Percentiles rank a stretch among this genome's conserved stretches.
Evolutionary conservation across 2,113 vertebrate species (phyloP).

Genomic region (Calidris pugnax): DNA sequence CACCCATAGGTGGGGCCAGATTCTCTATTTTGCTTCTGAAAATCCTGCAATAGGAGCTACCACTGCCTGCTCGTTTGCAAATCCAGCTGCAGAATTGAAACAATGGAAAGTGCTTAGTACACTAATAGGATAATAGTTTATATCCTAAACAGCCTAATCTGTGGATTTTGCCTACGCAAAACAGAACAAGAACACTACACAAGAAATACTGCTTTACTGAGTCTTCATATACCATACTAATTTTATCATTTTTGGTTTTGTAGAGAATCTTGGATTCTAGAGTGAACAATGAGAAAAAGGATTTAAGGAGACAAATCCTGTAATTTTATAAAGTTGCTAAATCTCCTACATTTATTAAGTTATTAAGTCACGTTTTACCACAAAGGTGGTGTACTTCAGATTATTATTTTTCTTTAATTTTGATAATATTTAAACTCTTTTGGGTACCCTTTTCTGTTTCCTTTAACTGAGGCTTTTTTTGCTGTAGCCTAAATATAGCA

Average conservation of each 20-base stretch:
- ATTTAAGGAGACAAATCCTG: not conserved
- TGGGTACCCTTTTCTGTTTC: not conserved
- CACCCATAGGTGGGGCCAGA: conserved; percentile 52
- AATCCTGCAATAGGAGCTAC: not conserved
- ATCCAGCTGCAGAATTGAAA: not conserved
- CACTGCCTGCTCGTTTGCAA: not conserved
- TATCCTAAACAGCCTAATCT: not conserved
- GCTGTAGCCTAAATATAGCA: not conserved
- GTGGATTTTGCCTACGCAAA: not conserved
- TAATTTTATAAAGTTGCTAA: not conserved
- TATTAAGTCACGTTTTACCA: not conserved
- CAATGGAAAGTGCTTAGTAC: not conserved
- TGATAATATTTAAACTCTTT: not conserved
- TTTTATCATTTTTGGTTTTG: not conserved
- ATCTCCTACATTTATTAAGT: not conserved
- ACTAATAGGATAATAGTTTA: not conserved
- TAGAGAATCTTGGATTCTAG: not conserved
- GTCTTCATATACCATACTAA: not conserved
- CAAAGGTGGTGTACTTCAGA: not conserved
- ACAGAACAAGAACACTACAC: not conserved
- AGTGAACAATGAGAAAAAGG: not conserved
- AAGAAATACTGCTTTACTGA: not conserved
- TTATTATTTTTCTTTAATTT: not conserved
- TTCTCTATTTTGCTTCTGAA: conserved; percentile 8
- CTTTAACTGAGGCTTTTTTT: not conserved